Evolutionary conservation across 2,888 invertebrate species (phyloP).

Genomic region (Lycophotia porphyrea): DNA sequence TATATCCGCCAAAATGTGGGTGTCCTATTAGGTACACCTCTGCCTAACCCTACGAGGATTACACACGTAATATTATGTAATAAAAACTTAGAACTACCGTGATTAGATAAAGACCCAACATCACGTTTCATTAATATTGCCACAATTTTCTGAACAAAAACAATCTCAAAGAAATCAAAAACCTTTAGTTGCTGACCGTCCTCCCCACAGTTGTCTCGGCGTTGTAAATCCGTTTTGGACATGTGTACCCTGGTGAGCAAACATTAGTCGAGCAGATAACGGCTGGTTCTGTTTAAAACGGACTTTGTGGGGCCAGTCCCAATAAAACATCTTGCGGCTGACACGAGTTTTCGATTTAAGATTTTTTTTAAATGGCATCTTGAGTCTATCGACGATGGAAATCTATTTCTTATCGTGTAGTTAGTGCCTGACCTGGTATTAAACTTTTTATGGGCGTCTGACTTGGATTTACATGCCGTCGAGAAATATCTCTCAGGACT

Average conservation of each 20-base stretch:
- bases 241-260: constrained; percentile 87
- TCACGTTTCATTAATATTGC: neutral
- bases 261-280: constrained; percentile 86
- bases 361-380: constrained; percentile 1
- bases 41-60: neutral
- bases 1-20: neutral
- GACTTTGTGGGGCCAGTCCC: constrained; percentile 69
- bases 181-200: constrained; percentile 74
- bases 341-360: constrained; percentile 27
- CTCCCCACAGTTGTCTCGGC: constrained; percentile 72
- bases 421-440: too few species aligned
- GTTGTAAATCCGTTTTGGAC: constrained; percentile 89
- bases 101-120: neutral
- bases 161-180: neutral
- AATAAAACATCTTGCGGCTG: constrained; percentile 51
- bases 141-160: neutral
- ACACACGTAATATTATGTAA: neutral
- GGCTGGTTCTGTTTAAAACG: constrained; percentile 79
- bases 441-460: too few species aligned
- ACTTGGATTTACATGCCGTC: too few species aligned
- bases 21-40: neutral
- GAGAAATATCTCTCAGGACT: too few species aligned
- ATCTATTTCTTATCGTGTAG: too few species aligned
- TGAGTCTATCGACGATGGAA: neutral
- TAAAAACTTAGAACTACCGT: neutral